Base-by-base conservation (phyloP, 1,140 invertebrate species). In the Magallana angulata region DNA sequence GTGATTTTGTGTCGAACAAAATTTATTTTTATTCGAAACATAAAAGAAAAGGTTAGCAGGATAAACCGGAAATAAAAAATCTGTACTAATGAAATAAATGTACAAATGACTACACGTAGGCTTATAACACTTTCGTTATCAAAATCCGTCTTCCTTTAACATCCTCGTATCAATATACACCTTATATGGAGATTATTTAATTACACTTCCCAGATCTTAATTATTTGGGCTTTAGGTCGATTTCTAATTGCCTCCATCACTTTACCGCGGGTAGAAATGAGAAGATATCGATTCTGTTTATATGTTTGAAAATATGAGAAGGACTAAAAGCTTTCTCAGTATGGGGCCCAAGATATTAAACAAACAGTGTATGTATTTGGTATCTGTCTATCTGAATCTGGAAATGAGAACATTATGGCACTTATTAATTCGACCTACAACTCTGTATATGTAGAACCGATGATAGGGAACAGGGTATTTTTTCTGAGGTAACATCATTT, bases 261-360 rank as follows among this genome's bases (percentile, higher is more conserved):
- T 76, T 76, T 30, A 30, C 68, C 24, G 11, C 68, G 18, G 68
- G 68, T 76, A 24, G 68, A 76, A 76, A 36, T 76, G 36, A 12
- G 24, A 76, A 30, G 68, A 30, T 76, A 76, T 76, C 24, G 68
- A 76, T 76, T 76, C 7, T 76, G 7, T 76, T 30, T 24, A 76
- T 76, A 76, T 76, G 68, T 76, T 36, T 71, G 68, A 76, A 36
- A 30, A 76, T 76, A 76, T 76, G 68, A 71, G 24, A 76, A 9
- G 24, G 48, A 76, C 68, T 76, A 76, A 76, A 76, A 36, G 30
- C 68, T 24, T 18, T 30, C 68, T 76, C 68, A 1, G 68, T 76
- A 76, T 76, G 68, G 68, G 24, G 68, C 24, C 36, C 68, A 76
- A 76, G 68, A 36, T 76, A 76, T 76, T 76, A 30, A 76, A 76